phyloP scores from a whole-genome alignment of 2,797 vertebrate species.

The Crax fasciolata region DNA sequence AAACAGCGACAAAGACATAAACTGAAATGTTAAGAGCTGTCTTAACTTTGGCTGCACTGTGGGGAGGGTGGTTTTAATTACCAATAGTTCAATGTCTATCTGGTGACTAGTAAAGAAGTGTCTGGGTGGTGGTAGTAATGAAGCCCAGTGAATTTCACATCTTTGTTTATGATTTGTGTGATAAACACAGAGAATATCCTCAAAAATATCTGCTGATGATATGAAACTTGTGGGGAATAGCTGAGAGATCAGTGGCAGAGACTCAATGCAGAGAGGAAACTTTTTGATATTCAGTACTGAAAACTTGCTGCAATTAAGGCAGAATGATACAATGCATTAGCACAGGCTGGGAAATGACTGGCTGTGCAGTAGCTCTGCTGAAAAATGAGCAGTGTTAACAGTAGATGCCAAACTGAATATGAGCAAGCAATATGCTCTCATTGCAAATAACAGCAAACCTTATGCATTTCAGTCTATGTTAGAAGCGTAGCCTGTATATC shows the following conservation, averaged over 20 bases:
- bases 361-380: neutral
- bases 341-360: neutral
- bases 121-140: neutral
- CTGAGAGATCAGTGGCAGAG: neutral
- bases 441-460: neutral
- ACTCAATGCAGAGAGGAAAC: neutral
- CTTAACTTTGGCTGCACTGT: neutral
- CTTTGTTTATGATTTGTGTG: neutral
- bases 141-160: neutral
- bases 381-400: neutral
- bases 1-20: neutral
- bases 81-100: neutral
- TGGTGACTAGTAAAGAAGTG: neutral
- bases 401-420: neutral
- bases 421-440: neutral
- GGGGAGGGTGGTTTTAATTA: neutral
- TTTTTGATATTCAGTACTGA: neutral
- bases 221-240: neutral
- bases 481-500: neutral
- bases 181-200: neutral
- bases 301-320: neutral
- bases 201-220: neutral
- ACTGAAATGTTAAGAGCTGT: neutral
- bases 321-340: neutral
- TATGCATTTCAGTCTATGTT: neutral